Evolutionary conservation across 2,888 invertebrate genomes (phyloP), one percentile per base, ranked within the genome.

Genomic region (Capitulum mitella): DNA sequence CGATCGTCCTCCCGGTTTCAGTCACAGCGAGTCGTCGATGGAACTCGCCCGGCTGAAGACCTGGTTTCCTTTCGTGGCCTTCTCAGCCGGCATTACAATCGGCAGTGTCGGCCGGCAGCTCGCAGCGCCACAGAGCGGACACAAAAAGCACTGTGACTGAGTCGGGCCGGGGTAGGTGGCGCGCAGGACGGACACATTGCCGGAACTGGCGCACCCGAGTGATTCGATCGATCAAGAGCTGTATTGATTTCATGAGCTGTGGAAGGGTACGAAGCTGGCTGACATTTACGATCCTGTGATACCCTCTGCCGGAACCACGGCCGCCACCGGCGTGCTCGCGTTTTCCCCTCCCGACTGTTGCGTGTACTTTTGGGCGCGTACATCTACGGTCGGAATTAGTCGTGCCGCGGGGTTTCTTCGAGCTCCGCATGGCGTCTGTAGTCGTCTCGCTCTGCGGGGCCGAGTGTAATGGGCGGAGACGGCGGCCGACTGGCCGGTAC

Each of bases 31-130:
- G n/a, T 19, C 37, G 22, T 70, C 70, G 5, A 5, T 26, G 5
- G 70, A 70, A 40, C 70, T 70, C 22, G 16, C 26, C 26, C 70
- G 70, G 8, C 70, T 70, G 22, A 70, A 70, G 40, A 12, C 70
- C 10, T 70, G 70, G 70, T 70, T 70, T 22, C 70, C 70, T 6
- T 70, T 70, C 40, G 70, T 70, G 26, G 70, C 70, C 40, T 70
- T 70, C 40, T 70, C 70, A 1, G 70, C 70, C 40, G 70, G 70
- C 40, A 70, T 70, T 26, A 70, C 70, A 1, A 70, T 70, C 26
- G 70, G 70, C 10, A 26, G 37, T 26, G 70, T 70, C 3, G 70
- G 70, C 22, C 37, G 70, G 1, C 70, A 70, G 40, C 70, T 70
- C 40, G 70, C 70, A 26, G 37, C 37, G 26, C 70, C 70, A 26